Base-by-base conservation (phyloP, 1,140 invertebrate genomes). In the Megalonaias nervosa region DNA sequence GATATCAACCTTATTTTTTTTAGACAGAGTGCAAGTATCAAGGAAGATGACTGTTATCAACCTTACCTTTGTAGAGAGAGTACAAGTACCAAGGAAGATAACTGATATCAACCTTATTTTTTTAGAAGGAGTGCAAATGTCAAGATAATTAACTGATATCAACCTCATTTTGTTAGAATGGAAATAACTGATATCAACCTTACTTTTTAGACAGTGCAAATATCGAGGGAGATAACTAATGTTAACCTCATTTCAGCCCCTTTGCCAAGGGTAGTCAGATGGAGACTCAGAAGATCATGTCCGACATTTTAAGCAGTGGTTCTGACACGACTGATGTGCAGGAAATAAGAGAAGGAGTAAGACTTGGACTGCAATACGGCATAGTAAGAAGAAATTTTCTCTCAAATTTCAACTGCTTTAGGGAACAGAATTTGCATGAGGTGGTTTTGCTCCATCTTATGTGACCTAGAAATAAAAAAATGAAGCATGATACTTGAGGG, bases 321-420 rank as follows among this genome's bases (percentile, higher is more conserved):
- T 72, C 31, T 1, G 70, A 62, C 2, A 75, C 81, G 31, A 77
- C 73, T 12, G 87, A 86, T 67, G 79, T 87, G 31, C 72, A 80
- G 19, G 67, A 84, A 4, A 21, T 88, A 48, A 74, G 75, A 17
- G 74, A 73, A 57, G 70, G 85, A 21, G 74, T 71, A 70, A 79
- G 76, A 66, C 83, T 83, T 14, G 81, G 86, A 13, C 75, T 88
- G 17, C 84, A 87, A 72, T 82, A 81, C 69, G 76, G 68, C 62
- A 85, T 87, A 73, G 87, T 88, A 80, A 75, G 76, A 80, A 15
- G 14, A 19, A 31, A 6, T 61, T 55, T 23, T 62, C 21, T 60
- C 19, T 48, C 38, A 48, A 11, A 48, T 48, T 48, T 48, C 38
- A 48, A 48, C 4, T 48, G 4, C 9, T 11, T 4, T 48, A 48